Evolutionary conservation across 2,113 vertebrate species (phyloP).

Genomic region (Trogon surrucura): DNA sequence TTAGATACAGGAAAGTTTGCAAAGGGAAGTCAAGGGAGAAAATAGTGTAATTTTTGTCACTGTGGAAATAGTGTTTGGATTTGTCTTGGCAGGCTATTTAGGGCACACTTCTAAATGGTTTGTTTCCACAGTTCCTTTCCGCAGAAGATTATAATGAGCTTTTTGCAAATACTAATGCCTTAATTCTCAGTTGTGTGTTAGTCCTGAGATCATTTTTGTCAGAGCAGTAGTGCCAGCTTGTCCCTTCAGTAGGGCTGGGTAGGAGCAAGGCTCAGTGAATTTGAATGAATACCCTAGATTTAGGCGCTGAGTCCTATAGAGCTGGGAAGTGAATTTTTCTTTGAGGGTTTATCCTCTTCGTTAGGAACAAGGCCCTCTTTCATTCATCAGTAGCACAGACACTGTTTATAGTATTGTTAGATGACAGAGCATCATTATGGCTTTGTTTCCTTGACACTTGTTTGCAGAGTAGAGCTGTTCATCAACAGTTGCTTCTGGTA

Average conservation of each 20-base stretch:
- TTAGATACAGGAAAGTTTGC: not conserved
- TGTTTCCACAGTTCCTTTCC: not conserved
- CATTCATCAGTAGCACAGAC: not conserved
- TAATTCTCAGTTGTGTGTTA: not conserved
- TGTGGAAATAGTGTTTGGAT: not conserved
- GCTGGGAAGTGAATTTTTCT: not conserved
- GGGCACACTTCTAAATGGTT: not conserved
- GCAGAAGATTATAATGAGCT: not conserved
- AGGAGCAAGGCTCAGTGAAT: not conserved
- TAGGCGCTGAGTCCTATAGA: not conserved
- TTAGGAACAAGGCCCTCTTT: conserved; percentile 39
- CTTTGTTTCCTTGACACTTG: conserved; percentile 27
- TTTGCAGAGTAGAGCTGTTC: conserved; percentile 1
- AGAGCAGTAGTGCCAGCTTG: not conserved
- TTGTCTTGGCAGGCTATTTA: not conserved
- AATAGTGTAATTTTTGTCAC: not conserved
- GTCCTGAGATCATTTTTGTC: not conserved
- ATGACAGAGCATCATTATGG: not conserved
- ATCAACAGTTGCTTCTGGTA: not conserved
- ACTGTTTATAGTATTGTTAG: conserved; percentile 30
- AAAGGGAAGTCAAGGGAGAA: not conserved
- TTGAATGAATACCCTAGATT: not conserved
- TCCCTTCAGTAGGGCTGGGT: not conserved
- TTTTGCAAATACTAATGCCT: not conserved
- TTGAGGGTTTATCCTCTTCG: not conserved